These are phyloP conservation scores for Marcusenius ussheri DNA, from an alignment of 2,113 vertebrate species.

Conservation along the genomic window DNA sequence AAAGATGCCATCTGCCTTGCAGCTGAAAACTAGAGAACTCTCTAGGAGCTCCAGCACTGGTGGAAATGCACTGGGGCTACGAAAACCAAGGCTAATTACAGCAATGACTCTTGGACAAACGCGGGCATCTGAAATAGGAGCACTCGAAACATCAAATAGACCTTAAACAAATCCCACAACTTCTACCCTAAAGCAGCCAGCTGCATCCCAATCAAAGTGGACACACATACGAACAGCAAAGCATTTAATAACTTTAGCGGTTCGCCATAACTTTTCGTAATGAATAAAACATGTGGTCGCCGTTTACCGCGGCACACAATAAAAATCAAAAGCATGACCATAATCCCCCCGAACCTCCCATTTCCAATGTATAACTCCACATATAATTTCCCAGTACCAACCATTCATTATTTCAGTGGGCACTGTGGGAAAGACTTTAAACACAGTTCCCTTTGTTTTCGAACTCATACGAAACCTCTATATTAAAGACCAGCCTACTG, in stretches of 20 bases:
- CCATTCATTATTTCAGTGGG: conserved; percentile 36
- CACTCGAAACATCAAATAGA: conserved; percentile 2
- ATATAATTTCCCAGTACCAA: conserved; percentile 31
- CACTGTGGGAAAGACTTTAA: conserved; percentile 24
- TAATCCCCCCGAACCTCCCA: conserved; percentile 36
- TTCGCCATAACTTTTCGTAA: conserved; percentile 38
- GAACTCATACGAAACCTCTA: conserved; percentile 33
- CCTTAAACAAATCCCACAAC: conserved; percentile 19
- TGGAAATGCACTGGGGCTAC: not conserved
- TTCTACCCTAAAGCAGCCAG: not conserved
- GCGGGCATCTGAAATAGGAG: not conserved
- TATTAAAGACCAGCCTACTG: conserved; percentile 31
- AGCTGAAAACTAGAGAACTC: not conserved
- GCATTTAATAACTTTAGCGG: conserved; percentile 33
- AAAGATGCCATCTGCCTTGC: not conserved
- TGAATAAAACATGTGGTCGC: conserved; percentile 48
- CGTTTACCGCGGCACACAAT: conserved; percentile 30
- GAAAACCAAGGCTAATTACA: not conserved
- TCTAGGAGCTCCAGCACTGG: not conserved
- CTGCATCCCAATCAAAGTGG: not conserved
- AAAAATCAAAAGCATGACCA: conserved; percentile 37
- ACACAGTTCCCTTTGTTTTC: conserved; percentile 34
- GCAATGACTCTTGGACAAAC: not conserved
- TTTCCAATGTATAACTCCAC: conserved; percentile 30
- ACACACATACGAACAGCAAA: not conserved